phyloP scores from a whole-genome alignment of 2,888 invertebrate genomes.

The Steinernema scapterisci region DNA sequence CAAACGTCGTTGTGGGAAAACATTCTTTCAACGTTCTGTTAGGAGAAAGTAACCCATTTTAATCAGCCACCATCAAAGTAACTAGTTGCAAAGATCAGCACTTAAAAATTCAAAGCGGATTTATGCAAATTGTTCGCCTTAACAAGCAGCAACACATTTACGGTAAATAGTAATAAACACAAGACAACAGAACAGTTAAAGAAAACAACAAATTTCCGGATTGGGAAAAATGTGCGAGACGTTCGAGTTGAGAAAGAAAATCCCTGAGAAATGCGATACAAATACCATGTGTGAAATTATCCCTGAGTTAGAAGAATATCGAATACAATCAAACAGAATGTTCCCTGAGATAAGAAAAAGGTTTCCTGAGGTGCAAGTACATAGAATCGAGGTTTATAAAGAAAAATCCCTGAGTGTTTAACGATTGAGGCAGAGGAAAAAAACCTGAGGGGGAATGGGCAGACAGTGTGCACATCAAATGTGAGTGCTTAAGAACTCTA shows the following conservation, averaged over 20 bases:
- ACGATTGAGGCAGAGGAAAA: slow-evolving; percentile 10
- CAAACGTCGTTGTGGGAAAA: no score
- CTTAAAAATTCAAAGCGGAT: slow-evolving; percentile 13
- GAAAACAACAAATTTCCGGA: background rate
- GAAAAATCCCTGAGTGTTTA: slow-evolving; percentile 12
- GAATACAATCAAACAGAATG: no score
- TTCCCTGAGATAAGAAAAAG: slow-evolving; percentile 21
- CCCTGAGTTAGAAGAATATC: slow-evolving; percentile 43
- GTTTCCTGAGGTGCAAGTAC: slow-evolving; percentile 45
- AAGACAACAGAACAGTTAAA: slow-evolving; percentile 5
- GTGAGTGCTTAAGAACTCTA: background rate
- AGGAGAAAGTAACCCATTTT: no score
- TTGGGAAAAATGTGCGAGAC: background rate
- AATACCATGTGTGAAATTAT: slow-evolving; percentile 28
- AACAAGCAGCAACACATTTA: background rate
- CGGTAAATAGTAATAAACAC: background rate
- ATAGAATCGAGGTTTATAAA: slow-evolving; percentile 30
- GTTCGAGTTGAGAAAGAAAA: background rate
- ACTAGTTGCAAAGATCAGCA: no score
- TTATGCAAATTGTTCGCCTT: background rate
- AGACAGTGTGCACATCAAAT: slow-evolving; percentile 19
- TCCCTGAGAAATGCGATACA: slow-evolving; percentile 25
- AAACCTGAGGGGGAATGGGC: slow-evolving; percentile 21
- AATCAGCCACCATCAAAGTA: no score
- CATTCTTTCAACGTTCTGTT: no score